phyloP scores from a whole-genome alignment of 2,113 vertebrate species.

The Atlantisia rogersi region DNA sequence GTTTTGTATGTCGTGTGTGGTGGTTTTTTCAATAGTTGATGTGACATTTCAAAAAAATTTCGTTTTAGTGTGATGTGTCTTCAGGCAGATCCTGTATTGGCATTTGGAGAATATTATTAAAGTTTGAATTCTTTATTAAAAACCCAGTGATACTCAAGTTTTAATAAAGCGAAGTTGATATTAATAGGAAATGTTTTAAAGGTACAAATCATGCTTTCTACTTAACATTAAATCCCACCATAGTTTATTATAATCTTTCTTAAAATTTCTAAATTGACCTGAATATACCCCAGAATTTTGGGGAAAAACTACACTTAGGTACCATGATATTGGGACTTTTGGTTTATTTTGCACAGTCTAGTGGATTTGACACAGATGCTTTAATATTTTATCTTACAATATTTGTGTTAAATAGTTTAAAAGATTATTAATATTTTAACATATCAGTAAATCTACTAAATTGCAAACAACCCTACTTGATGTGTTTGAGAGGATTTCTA shows the following conservation, averaged over 20 bases:
- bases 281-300: not conserved
- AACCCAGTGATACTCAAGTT: not conserved
- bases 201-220: not conserved
- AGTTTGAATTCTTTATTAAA: not conserved
- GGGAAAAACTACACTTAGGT: not conserved
- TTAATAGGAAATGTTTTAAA: not conserved
- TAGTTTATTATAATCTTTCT: not conserved
- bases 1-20: not conserved
- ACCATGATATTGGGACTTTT: not conserved
- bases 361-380: not conserved
- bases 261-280: not conserved
- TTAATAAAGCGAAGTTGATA: not conserved
- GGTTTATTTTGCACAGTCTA: not conserved
- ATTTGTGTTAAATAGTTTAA: not conserved
- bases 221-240: not conserved
- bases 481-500: not conserved
- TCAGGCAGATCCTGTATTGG: not conserved
- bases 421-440: not conserved
- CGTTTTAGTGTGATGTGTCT: not conserved
- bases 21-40: not conserved
- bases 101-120: not conserved
- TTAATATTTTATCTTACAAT: not conserved
- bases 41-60: not conserved
- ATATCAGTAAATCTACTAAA: not conserved
- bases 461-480: not conserved